Evolutionary conservation across 2,888 invertebrate species (phyloP).

Genomic region (Chromoteleia sp.): DNA sequence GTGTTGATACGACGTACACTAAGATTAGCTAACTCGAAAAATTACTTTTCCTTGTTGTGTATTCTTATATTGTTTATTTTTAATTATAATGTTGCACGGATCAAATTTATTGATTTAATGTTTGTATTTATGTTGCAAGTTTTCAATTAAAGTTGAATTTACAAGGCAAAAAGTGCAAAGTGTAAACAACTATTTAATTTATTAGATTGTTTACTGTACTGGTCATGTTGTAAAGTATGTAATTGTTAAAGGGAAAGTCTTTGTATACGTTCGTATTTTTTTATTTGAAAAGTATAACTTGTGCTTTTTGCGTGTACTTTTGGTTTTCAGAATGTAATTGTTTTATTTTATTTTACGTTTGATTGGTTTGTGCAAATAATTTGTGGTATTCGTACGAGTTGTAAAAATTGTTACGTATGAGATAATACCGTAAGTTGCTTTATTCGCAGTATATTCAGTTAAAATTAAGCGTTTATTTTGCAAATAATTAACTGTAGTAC

Average conservation of each 20-base stretch:
- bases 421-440: conserved; percentile 9
- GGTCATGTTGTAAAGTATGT: background rate
- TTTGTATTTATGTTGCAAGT: conserved; percentile 13
- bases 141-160: conserved; percentile 31
- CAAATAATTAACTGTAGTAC: background rate
- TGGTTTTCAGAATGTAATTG: background rate
- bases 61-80: conserved; percentile 44
- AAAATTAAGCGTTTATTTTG: background rate
- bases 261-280: background rate
- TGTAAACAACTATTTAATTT: conserved; percentile 1
- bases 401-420: conserved; percentile 6
- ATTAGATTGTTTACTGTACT: background rate
- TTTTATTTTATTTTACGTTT: background rate
- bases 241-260: background rate
- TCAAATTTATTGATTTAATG: conserved; percentile 41
- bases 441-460: background rate
- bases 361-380: conserved; percentile 7
- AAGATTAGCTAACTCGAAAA: conserved; percentile 44
- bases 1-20: conserved; percentile 33
- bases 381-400: conserved; percentile 11
- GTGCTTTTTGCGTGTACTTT: background rate
- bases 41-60: conserved; percentile 44
- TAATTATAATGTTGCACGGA: conserved; percentile 27
- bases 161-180: background rate
- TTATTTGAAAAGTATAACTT: background rate